These are phyloP conservation scores for Gallirallus australis DNA, from an alignment of 2,797 vertebrate genomes.

Conservation along the genomic window DNA sequence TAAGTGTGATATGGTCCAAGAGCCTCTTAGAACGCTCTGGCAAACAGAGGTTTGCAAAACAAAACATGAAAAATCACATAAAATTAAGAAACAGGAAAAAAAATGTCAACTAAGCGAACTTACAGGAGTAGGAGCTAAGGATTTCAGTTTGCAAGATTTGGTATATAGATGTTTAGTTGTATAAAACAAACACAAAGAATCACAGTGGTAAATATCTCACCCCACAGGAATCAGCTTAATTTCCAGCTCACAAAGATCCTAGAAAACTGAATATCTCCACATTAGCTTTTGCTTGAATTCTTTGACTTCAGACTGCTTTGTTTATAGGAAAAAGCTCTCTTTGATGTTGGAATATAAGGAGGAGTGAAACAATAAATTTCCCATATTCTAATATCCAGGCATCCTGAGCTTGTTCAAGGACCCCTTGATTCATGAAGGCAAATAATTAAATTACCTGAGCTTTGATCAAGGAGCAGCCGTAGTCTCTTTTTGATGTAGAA, in stretches of 20 bases:
- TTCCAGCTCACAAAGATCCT: slow-evolving; percentile 3
- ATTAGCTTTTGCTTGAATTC: background rate
- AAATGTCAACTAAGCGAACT: background rate
- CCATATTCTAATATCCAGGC: slow-evolving; percentile 50
- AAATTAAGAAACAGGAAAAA: background rate
- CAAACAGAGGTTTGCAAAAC: background rate
- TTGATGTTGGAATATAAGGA: slow-evolving; percentile 56
- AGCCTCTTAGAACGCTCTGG: background rate
- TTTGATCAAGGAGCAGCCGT: slow-evolving; percentile 55
- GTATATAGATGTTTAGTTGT: background rate
- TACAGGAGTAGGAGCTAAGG: background rate
- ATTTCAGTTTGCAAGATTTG: background rate
- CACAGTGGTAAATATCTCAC: background rate
- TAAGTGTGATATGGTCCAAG: background rate
- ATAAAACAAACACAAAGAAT: background rate
- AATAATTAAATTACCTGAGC: slow-evolving; percentile 74
- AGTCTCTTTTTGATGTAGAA: slow-evolving; percentile 38
- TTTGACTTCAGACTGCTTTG: slow-evolving; percentile 25
- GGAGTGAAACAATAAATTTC: slow-evolving; percentile 69
- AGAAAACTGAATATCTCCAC: background rate
- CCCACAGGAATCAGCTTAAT: background rate
- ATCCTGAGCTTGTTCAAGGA: slow-evolving; percentile 40
- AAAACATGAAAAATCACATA: background rate
- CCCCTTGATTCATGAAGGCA: slow-evolving; percentile 51
- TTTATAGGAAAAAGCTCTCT: slow-evolving; percentile 33